A percentile compares a stretch with the other conserved stretches of the same genome.
Conservation (phyloP, 1,140 invertebrate genomes). For the Bombus breviceps region DNA sequence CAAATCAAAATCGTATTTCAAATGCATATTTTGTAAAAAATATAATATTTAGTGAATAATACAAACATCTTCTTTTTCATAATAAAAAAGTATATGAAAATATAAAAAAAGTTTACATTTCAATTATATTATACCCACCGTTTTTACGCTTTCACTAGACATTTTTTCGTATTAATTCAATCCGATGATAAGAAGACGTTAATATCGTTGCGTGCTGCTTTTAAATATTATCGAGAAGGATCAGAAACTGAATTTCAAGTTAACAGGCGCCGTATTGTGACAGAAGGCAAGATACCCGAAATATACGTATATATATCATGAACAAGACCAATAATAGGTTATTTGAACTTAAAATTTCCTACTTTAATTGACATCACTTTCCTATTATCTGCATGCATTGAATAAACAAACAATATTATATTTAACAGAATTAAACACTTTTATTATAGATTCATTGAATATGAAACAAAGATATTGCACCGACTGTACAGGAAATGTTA, state of each 20-base stretch:
- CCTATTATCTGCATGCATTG: neutral
- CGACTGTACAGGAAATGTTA: slow-evolving; percentile 56
- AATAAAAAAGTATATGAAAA: neutral
- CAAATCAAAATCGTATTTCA: neutral
- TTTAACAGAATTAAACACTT: neutral
- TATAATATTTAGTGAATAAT: neutral
- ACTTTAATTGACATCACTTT: slow-evolving; percentile 29
- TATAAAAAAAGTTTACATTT: slow-evolving; percentile 1
- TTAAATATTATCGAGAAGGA: slow-evolving; percentile 9
- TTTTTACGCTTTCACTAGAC: slow-evolving; percentile 81
- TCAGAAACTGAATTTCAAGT: slow-evolving; percentile 30
- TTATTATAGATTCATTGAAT: neutral
- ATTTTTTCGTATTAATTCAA: slow-evolving; percentile 61
- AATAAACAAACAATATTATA: neutral
- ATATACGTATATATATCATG: neutral
- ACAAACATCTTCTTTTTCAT: slow-evolving; percentile 2
- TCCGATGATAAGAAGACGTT: neutral
- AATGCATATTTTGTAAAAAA: neutral
- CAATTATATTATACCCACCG: slow-evolving; percentile 66
- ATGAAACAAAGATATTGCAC: slow-evolving; percentile 21
- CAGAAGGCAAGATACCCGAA: slow-evolving; percentile 14
- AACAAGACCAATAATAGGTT: slow-evolving; percentile 26
- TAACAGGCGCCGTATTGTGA: slow-evolving; percentile 31
- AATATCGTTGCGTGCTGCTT: neutral
- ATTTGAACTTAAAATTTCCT: slow-evolving; percentile 8